Evolutionary conservation across 1,140 invertebrate species (phyloP).

Genomic region (Acromyrmex charruanus): DNA sequence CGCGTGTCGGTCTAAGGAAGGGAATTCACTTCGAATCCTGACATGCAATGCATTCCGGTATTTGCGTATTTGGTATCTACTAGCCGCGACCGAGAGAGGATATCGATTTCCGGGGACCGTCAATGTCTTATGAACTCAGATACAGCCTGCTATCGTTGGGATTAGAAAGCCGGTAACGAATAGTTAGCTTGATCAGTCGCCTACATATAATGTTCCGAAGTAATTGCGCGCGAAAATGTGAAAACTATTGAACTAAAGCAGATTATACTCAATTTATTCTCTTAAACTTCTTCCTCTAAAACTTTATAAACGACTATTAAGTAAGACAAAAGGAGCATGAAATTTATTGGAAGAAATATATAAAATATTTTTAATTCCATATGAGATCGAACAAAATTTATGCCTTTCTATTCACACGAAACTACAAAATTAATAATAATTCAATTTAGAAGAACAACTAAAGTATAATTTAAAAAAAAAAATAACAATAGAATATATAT

Average conservation of each 20-base stretch:
- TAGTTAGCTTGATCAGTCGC: not conserved
- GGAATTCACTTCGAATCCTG: slow-evolving; percentile 36
- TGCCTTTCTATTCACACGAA: not conserved
- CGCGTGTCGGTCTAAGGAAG: not conserved
- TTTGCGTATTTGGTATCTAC: slow-evolving; percentile 32
- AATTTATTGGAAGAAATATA: not conserved
- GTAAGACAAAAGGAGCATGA: not conserved
- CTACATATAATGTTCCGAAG: not conserved
- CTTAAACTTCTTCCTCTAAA: not conserved
- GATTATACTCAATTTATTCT: not conserved
- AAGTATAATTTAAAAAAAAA: not conserved
- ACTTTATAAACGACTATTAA: not conserved
- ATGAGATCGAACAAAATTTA: not conserved
- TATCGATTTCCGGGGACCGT: slow-evolving; percentile 37
- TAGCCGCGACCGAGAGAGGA: slow-evolving; percentile 21
- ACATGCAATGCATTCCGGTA: slow-evolving; percentile 25
- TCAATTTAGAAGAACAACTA: not conserved
- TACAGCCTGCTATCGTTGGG: slow-evolving; percentile 8
- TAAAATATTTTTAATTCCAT: not conserved
- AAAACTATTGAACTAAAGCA: slow-evolving; percentile 3
- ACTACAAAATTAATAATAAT: not conserved
- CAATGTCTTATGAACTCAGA: slow-evolving; percentile 48
- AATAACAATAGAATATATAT: not conserved
- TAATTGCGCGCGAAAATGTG: not conserved
- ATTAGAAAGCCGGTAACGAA: slow-evolving; percentile 22